Evolutionary conservation across 2,888 invertebrate species (phyloP).

Genomic region (Bimastos eiseni): DNA sequence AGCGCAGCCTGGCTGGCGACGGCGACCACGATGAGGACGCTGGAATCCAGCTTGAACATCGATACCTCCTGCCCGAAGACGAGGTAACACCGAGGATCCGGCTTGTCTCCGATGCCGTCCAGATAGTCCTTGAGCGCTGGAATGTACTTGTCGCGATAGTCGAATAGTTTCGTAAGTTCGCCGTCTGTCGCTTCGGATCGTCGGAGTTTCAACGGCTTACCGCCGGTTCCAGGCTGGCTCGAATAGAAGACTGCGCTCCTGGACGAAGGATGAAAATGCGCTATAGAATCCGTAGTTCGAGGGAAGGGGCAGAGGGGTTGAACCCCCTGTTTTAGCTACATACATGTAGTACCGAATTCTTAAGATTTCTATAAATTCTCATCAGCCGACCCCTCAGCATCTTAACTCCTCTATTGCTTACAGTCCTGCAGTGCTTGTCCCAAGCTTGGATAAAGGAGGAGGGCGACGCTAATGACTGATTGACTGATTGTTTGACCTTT

Average conservation of each 20-base stretch:
- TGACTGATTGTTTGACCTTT: too few relatives aligned
- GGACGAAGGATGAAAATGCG: neutral
- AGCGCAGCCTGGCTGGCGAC: neutral
- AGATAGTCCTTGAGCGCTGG: constrained; percentile 15
- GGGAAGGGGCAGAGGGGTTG: neutral
- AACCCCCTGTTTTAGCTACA: too few relatives aligned
- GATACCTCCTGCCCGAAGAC: constrained; percentile 18
- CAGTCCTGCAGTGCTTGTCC: too few relatives aligned
- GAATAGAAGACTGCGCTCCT: constrained; percentile 20
- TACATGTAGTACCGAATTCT: too few relatives aligned
- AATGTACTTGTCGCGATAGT: constrained; percentile 15
- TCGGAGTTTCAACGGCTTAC: neutral
- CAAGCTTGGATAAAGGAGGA: too few relatives aligned
- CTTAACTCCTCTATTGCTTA: too few relatives aligned
- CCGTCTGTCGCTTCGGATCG: neutral
- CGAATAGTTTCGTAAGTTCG: neutral
- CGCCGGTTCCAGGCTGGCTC: neutral
- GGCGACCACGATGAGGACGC: neutral
- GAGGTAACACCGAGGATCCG: neutral
- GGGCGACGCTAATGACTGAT: too few relatives aligned
- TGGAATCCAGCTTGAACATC: constrained; percentile 18
- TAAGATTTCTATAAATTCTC: too few relatives aligned
- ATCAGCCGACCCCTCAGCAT: too few relatives aligned
- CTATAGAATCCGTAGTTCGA: too few relatives aligned
- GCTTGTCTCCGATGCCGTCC: neutral